phyloP scores from a whole-genome alignment of 2,888 invertebrate species.

The Dugesia japonica region DNA sequence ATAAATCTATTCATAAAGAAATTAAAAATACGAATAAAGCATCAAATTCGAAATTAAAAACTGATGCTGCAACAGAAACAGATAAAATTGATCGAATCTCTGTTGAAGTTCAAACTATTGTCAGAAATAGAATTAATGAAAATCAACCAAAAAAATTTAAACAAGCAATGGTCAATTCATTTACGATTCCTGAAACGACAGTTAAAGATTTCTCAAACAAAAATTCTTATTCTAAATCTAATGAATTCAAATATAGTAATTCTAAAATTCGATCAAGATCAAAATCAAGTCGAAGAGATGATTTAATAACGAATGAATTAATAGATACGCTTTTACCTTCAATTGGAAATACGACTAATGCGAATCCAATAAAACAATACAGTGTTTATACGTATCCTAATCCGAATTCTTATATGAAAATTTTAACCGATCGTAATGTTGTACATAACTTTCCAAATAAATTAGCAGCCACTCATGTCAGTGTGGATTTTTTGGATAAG shows the following conservation, averaged over 20 bases:
- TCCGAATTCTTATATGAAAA: neutral
- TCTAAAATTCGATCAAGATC: neutral
- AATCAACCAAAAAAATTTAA: neutral
- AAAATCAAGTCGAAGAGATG: neutral
- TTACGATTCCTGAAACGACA: neutral
- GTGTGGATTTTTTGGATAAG: neutral
- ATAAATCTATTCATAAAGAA: neutral
- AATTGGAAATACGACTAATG: neutral
- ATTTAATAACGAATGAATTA: constrained; percentile 9
- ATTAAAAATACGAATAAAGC: neutral
- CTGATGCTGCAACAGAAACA: neutral
- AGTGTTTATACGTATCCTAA: neutral
- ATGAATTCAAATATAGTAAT: neutral
- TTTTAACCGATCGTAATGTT: neutral
- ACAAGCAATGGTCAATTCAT: neutral
- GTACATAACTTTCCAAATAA: neutral
- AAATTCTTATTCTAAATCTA: neutral
- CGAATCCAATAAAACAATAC: neutral
- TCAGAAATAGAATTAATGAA: neutral
- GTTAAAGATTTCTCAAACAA: neutral
- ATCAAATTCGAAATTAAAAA: neutral
- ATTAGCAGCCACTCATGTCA: neutral
- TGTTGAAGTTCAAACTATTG: neutral
- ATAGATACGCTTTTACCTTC: neutral
- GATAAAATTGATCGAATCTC: neutral